Percentiles rank a stretch among this genome's conserved stretches.
phyloP scores from a whole-genome alignment of 2,888 invertebrate species.

The Eupithecia exiguata region DNA sequence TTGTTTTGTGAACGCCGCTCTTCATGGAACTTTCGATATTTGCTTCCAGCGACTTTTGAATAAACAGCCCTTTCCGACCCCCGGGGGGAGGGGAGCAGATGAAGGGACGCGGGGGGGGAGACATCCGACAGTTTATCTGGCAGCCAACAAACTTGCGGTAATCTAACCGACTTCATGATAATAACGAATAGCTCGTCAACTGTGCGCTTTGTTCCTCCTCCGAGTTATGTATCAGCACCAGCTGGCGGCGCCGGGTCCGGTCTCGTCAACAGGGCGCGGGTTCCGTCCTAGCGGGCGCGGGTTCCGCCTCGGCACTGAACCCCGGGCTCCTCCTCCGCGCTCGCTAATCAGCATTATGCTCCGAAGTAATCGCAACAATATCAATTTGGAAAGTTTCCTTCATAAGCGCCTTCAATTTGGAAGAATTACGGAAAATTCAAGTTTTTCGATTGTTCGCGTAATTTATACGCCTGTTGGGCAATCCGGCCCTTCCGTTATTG shows the following conservation, averaged over 20 bases:
- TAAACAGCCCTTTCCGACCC: slow-evolving; percentile 31
- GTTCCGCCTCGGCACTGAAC: slow-evolving; percentile 3
- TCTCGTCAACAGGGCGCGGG: not conserved
- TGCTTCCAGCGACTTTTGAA: slow-evolving; percentile 31
- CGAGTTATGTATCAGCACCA: too few relatives aligned
- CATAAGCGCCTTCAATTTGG: slow-evolving; percentile 42
- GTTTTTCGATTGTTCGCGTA: slow-evolving; percentile 45
- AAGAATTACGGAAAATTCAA: slow-evolving; percentile 44
- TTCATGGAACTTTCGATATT: slow-evolving; percentile 29
- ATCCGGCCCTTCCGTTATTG: slow-evolving; percentile 8
- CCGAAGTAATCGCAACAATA: slow-evolving; percentile 42
- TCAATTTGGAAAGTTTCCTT: slow-evolving; percentile 44
- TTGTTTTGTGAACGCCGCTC: slow-evolving; percentile 24
- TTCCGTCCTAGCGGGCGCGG: not conserved
- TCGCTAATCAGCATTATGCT: slow-evolving; percentile 35
- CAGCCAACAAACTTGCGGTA: slow-evolving; percentile 32
- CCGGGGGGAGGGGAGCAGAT: not conserved
- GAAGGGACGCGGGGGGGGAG: slow-evolving; percentile 10
- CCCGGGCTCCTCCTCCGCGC: slow-evolving; percentile 5
- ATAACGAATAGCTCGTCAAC: slow-evolving; percentile 32
- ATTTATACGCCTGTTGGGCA: slow-evolving; percentile 41
- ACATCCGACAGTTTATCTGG: slow-evolving; percentile 33
- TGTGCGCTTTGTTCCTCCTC: slow-evolving; percentile 16
- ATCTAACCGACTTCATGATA: slow-evolving; percentile 38
- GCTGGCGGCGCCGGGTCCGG: too few relatives aligned